Evolutionary conservation across 1,140 invertebrate species (phyloP).

Genomic region (Pomacea maculata): DNA sequence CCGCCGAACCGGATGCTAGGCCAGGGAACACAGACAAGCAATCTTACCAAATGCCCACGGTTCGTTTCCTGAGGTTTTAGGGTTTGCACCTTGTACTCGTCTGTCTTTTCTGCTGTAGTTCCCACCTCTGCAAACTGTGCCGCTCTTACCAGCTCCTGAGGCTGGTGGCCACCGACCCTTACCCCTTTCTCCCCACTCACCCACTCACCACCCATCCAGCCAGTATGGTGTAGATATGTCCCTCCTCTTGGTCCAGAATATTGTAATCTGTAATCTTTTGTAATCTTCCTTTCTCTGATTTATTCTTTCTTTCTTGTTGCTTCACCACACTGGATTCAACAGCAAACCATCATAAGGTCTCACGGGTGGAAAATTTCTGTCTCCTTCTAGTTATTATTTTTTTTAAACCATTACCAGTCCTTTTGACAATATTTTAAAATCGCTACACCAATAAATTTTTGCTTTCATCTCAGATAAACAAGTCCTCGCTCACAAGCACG

Average conservation of each 20-base stretch:
- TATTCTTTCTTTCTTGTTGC: neutral
- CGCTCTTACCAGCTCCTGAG: no score
- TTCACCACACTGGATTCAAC: neutral
- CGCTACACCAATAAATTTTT: no score
- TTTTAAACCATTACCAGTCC: neutral
- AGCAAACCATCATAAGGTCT: no score
- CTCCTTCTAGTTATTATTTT: neutral
- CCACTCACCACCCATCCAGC: neutral
- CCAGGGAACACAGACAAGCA: no score
- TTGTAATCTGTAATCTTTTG: neutral
- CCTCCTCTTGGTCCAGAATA: neutral
- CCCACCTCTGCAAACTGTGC: no score
- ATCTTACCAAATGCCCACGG: no score
- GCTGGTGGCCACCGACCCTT: neutral
- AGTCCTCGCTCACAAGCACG: no score
- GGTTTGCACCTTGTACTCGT: no score
- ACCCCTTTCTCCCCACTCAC: neutral
- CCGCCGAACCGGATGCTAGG: neutral
- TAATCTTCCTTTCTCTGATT: neutral
- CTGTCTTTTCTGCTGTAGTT: no score
- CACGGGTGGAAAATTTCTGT: neutral
- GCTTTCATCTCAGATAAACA: no score
- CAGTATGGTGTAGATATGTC: neutral
- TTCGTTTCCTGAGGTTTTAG: no score
- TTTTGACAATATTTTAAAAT: neutral